These are phyloP conservation scores for Sussaba pulchella DNA, from an alignment of 2,888 invertebrate genomes.

Conservation along the genomic window DNA sequence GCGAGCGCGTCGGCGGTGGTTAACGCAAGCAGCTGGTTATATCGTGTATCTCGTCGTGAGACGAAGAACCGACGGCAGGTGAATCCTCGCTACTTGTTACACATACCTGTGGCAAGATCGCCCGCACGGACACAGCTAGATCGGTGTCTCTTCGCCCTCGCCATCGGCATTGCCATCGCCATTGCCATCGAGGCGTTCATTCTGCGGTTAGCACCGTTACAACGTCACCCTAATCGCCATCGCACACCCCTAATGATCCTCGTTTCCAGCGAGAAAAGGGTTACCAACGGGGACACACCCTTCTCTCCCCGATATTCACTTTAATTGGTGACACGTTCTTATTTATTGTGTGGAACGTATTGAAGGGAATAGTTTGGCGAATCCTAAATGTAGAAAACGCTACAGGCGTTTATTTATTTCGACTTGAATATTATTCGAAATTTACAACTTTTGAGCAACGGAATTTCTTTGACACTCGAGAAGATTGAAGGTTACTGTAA, in stretches of 20 bases:
- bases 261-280: constrained; percentile 51
- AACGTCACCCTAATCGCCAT: constrained; percentile 79
- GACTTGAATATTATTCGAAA: too few species aligned
- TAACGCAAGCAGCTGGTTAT: constrained; percentile 55
- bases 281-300: constrained; percentile 53
- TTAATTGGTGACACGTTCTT: constrained; percentile 81
- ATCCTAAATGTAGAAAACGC: background rate
- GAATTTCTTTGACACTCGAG: background rate
- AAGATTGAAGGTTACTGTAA: too few species aligned
- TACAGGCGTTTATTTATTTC: background rate
- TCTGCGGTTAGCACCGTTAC: constrained; percentile 64
- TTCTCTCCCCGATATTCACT: constrained; percentile 75
- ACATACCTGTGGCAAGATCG: constrained; percentile 26
- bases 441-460: too few species aligned
- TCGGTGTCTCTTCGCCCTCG: constrained; percentile 46
- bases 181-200: constrained; percentile 64
- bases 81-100: constrained; percentile 70
- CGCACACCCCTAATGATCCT: constrained; percentile 80
- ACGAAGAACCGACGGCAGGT: constrained; percentile 74
- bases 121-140: constrained; percentile 21
- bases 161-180: too few species aligned
- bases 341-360: constrained; percentile 42
- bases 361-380: background rate
- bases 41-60: constrained; percentile 45
- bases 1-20: constrained; percentile 59